Base-by-base conservation (phyloP, 2,888 invertebrate species). In the Ormia ochracea region DNA sequence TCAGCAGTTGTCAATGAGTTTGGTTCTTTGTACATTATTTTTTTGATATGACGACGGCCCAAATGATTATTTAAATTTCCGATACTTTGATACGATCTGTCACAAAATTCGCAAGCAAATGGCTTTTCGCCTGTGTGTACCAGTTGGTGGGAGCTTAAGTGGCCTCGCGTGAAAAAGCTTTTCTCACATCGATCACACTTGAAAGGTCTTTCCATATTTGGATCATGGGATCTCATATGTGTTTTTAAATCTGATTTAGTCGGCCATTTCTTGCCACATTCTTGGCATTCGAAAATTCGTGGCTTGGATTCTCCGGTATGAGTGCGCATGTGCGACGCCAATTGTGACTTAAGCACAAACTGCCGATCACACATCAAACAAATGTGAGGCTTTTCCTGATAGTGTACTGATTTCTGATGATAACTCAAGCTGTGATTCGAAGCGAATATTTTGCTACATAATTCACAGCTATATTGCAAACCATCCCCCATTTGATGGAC, bases 101-200 rank as follows among this genome's bases (percentile, higher is more conserved):
- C 82, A 23, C 88, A 88, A 52, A 84, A 83, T 0, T 74, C 82
- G 41, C 88, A 88, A 3, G 74, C 72, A 17, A 84, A 88, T 6
- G 89, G 88, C 61, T 88, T 88, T 74, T 88, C 87, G 0, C 89
- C 89, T 4, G 87, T 88, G 69, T 88, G 89, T 12, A 86, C 88
- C 65, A 88, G 75, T 12, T 83, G 81, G 23, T 88, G 88, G 0
- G 88, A 85, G 36, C 54, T 85, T 3, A 88, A 79, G 63, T 87
- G 87, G 4, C 88, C 88, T 0, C 86, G 83, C 0, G 87, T 87
- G 63, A 86, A 87, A 78, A 87, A 87, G 1, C 86, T 78, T 78
- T 87, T 87, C 1, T 83, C 81, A 76, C 87, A 87, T 19, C 77
- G 82, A 77, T 84, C 81, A 61, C 87, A 87, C 43, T 86, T 85